Percentiles rank a stretch among this genome's conserved stretches.
These are phyloP conservation scores for Gymnogyps californianus DNA, from an alignment of 2,113 vertebrate genomes.

Conservation along the genomic window DNA sequence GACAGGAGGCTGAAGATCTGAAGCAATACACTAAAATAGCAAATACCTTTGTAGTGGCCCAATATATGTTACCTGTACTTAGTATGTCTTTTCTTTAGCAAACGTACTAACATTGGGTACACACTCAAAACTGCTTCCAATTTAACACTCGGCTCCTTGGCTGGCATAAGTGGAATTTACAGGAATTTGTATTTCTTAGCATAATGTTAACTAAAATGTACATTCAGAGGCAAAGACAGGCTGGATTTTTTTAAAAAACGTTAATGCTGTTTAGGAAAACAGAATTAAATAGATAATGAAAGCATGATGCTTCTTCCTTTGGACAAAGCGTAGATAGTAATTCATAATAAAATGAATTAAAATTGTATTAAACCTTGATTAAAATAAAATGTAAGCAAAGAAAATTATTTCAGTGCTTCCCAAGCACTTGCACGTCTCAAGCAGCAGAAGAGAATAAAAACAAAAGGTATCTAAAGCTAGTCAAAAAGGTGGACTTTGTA, in stretches of 20 bases:
- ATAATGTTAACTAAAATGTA: conserved; percentile 3
- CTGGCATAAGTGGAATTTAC: background rate
- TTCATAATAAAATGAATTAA: conserved; percentile 13
- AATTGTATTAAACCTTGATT: background rate
- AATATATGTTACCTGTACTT: fast-evolving
- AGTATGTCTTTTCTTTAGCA: background rate
- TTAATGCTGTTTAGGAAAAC: background rate
- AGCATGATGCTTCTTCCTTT: background rate
- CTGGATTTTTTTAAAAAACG: background rate
- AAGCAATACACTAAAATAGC: background rate
- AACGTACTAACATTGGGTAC: background rate
- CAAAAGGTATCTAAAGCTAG: background rate
- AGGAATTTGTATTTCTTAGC: background rate
- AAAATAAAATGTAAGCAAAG: conserved; percentile 9
- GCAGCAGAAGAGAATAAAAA: background rate
- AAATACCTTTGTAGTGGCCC: background rate
- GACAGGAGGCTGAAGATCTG: background rate
- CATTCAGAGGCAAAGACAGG: background rate
- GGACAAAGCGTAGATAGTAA: background rate
- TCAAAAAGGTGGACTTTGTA: background rate
- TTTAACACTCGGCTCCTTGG: background rate
- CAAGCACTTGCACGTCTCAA: background rate
- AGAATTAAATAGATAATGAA: conserved; percentile 9
- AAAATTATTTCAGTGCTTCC: background rate
- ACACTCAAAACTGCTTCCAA: background rate